Evolutionary conservation across 2,113 vertebrate species (phyloP), one percentile per base, ranked within the genome.

Genomic region (Furnarius figulus): DNA sequence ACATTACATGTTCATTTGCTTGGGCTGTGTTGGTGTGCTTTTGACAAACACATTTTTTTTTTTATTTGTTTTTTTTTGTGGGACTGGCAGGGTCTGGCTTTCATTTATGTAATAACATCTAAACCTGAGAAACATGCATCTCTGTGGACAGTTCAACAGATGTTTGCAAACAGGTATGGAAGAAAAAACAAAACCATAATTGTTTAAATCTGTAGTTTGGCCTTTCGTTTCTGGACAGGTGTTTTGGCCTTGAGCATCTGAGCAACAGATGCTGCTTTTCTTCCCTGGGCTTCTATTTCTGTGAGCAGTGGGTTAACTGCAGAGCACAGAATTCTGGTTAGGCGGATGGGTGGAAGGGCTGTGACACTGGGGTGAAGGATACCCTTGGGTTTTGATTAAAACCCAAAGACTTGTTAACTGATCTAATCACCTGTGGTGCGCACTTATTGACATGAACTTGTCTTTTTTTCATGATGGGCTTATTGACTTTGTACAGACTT

Each of bases 351-450:
- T 79, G 21, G 42, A 71, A 82, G 16, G 56, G 9, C 44, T 85
- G 30, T 76, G 66, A 35, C 37, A 33, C 5, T 31, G 49, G 25
- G 6, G 8, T 70, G 33, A 67, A 28, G 39, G 39, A 33, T 53
- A 71, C 14, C 55, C 76, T 21, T 24, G 35, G 28, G 25, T 65
- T 89, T 88, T 65, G 47, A 49, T 67, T 68, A 55, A 76, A 76
- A 53, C 63, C 17, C 4, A 40, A 16, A 5, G 39, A 40, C 0
- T 0, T 76, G 15, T 31, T 2, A 21, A 14, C 4, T 81, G 71
- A 62, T 0, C 5, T 67, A 4, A 12, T 82, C 10, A 39, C 37
- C 31, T 52, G 15, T 79, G 50, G 4, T 74, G 21, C 78, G 37
- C 7, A 5, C 12, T 90, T 85, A 20, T 2, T 84, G 55, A 31